Percentiles rank a stretch among this genome's conserved stretches.
Conservation (phyloP, 2,113 vertebrate species). For the Anhinga anhinga region DNA sequence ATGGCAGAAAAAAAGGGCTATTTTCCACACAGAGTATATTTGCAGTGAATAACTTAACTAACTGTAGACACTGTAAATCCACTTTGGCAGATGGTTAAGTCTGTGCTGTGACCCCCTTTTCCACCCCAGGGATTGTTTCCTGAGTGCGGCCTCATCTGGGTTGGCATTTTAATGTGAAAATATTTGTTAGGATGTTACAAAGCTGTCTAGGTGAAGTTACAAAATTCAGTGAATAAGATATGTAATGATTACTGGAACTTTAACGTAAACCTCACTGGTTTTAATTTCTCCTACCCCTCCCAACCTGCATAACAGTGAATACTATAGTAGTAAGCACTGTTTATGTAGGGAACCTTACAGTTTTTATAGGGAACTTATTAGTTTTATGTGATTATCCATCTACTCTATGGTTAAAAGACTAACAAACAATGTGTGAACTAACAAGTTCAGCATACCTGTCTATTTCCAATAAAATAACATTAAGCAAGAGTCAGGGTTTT, state of each 20-base stretch:
- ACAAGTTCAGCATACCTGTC: background rate
- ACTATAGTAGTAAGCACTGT: background rate
- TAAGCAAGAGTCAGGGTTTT: background rate
- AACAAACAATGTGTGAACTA: background rate
- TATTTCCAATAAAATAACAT: background rate
- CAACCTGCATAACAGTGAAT: background rate
- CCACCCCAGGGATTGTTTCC: constrained; percentile 8
- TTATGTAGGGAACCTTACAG: background rate
- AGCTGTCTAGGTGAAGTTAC: background rate
- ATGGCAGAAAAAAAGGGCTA: background rate
- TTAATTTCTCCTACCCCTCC: background rate
- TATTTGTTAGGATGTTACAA: background rate
- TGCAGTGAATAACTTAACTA: constrained; percentile 36
- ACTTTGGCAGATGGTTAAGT: constrained; percentile 34
- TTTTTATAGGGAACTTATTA: background rate
- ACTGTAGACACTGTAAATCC: constrained; percentile 19
- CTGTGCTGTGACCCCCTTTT: constrained; percentile 2
- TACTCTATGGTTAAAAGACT: background rate
- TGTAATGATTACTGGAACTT: background rate
- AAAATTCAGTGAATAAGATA: background rate
- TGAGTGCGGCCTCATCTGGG: background rate
- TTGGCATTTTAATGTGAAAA: background rate
- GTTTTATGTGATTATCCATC: background rate
- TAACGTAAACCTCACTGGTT: background rate
- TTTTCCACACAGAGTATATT: background rate